These are phyloP conservation scores for Anguilla anguilla DNA, from an alignment of 2,797 vertebrate genomes.

Conservation along the genomic window DNA sequence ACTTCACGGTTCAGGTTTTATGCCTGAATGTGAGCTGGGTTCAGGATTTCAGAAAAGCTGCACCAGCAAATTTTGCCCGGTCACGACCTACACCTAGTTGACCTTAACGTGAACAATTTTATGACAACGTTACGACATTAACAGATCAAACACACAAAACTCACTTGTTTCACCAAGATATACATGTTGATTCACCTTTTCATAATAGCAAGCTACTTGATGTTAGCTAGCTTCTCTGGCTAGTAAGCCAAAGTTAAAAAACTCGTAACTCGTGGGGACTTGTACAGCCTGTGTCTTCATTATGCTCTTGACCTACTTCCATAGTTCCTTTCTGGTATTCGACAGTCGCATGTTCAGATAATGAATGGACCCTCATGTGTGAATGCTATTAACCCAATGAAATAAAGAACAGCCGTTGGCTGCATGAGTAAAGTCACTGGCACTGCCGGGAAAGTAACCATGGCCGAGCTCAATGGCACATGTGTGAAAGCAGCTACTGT, in stretches of 20 bases:
- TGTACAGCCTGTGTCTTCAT: neutral
- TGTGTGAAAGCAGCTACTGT: neutral
- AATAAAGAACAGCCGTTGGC: neutral
- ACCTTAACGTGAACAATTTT: too few species aligned
- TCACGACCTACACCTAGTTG: too few species aligned
- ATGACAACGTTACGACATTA: too few species aligned
- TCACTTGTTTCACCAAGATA: neutral
- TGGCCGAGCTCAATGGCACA: neutral
- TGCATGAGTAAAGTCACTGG: too few species aligned
- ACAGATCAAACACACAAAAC: neutral
- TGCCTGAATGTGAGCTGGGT: too few species aligned
- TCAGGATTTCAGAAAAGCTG: neutral
- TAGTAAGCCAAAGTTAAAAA: neutral
- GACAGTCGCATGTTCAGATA: neutral
- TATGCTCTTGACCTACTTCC: neutral
- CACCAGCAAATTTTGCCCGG: neutral
- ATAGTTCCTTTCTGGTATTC: neutral
- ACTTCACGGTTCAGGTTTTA: too few species aligned
- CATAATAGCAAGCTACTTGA: neutral
- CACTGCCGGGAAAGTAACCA: too few species aligned
- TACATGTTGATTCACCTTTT: neutral
- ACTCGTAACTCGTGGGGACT: neutral
- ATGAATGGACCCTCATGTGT: neutral
- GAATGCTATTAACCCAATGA: neutral
- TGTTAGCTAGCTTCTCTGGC: neutral